Evolutionary conservation across 1,140 invertebrate species (phyloP), one percentile per base, ranked within the genome.

Genomic region (Platyscapa corneri): DNA sequence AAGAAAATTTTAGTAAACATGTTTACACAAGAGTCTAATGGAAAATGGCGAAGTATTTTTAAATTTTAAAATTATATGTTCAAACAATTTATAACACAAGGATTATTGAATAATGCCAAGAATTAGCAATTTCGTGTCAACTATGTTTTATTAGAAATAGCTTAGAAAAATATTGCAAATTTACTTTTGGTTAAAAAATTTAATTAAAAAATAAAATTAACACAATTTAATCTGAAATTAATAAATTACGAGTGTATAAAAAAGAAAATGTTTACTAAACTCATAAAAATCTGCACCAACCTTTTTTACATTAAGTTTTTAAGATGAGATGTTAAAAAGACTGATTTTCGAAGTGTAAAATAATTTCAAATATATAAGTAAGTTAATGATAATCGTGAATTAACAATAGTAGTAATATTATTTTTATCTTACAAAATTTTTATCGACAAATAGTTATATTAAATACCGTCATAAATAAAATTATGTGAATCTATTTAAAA

Each of bases 91-190:
- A 70, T 70, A 70, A 70, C 67, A 70, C 67, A 70, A 70, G 67
- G 67, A 37, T 70, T 70, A 70, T 70, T 39, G 34, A 39, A 70
- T n/a, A 70, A 70, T 70, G 67, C 67, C 67, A 70, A 70, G 67
- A 70, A 70, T 70, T 34, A 70, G 30, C 20, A 20, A 70, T 70
- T 70, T 18, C 37, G 34, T 70, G 67, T 70, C 67, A 70, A 70
- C 67, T 37, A 6, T 70, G 5, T 34, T 70, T 1, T 70, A 37
- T 20, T 70, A 27, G 20, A 3, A 67, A 70, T n/a, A 70, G 5
- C 30, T 37, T 20, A 37, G 18, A 2, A 70, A 37, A 70, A 70
- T 70, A 70, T 37, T 70, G 23, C 16, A 70, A 70, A 70, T 70
- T 7, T 16, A 37, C 37, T 37, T 7, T 20, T 60, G 27, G 27